phyloP scores from a whole-genome alignment of 1,140 invertebrate species.

The Caenorhabditis elegans region WBcel235 BX284604.4:9945501-9946000 shows the following conservation, averaged over 20 bases:
- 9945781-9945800: constrained; percentile 31
- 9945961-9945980: background rate
- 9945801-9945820: background rate
- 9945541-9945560: background rate
- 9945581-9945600: constrained; percentile 12
- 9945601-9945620: constrained; percentile 12
- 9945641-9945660: too few relatives aligned
- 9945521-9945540: too few relatives aligned
- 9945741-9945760: constrained; percentile 32
- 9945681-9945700: constrained; percentile 8
- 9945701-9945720: constrained; percentile 28
- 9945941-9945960: background rate
- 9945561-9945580: constrained; percentile 32
- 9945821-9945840: background rate
- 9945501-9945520: constrained; percentile 9
- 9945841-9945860: constrained; percentile 11
- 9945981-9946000: background rate
- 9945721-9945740: constrained; percentile 22
- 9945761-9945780: constrained; percentile 25
- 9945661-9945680: background rate
- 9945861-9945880: background rate
- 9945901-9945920: background rate
- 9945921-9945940: background rate
- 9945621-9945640: background rate
- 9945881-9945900: constrained; percentile 9